phyloP scores from a whole-genome alignment of 2,888 invertebrate genomes.

The Neoscelio sp. region DNA sequence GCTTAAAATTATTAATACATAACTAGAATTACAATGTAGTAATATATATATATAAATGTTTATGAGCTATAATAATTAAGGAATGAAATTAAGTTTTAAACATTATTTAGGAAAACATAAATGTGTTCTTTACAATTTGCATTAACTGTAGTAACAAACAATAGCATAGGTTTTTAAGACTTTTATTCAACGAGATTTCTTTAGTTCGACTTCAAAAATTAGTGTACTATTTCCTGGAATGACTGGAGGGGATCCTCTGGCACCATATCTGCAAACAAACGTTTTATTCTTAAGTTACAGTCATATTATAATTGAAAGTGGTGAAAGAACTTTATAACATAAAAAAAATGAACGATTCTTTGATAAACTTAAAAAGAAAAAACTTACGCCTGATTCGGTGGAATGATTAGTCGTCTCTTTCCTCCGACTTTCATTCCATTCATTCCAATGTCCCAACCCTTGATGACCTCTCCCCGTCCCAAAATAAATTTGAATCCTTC shows the following conservation, averaged over 20 bases:
- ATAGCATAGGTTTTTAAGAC: neutral
- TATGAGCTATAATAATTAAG: no score
- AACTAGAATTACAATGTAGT: no score
- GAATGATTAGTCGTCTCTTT: conserved; percentile 93
- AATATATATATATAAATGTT: no score
- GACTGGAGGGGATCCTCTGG: conserved; percentile 91
- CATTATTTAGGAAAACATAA: no score
- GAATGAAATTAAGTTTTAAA: no score
- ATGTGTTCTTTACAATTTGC: no score
- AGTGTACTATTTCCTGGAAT: conserved; percentile 95
- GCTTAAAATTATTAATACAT: no score
- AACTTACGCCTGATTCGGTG: conserved; percentile 93
- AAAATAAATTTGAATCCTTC: conserved; percentile 94
- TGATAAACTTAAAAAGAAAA: neutral
- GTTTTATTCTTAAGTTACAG: neutral
- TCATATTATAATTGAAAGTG: neutral
- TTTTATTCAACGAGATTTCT: conserved; percentile 89
- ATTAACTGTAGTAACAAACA: neutral
- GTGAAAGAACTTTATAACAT: conserved; percentile 1
- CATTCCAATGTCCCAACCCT: conserved; percentile 96
- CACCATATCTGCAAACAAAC: conserved; percentile 86
- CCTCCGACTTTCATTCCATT: conserved; percentile 97
- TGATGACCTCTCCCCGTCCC: conserved; percentile 94
- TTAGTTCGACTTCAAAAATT: conserved; percentile 95
- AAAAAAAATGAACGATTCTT: conserved; percentile 2